Base-by-base conservation (phyloP, 2,797 vertebrate genomes). In the Sorex maritimensis region DNA sequence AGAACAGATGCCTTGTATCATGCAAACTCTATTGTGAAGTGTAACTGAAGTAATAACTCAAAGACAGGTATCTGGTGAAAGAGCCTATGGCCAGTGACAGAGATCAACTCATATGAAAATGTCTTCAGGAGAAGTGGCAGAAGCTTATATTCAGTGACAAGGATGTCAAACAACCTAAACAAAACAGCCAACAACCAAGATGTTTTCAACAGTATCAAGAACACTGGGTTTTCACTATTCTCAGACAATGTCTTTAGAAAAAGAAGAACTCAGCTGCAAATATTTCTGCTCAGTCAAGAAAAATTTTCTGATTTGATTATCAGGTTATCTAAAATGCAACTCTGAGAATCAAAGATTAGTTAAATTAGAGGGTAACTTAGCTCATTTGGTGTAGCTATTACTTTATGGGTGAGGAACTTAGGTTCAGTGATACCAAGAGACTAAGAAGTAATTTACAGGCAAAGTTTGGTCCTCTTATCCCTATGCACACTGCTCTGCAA, bases 101-200 rank as follows among this genome's bases (percentile, higher is more conserved):
- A 86, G 24, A 86, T 83, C 82, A 81, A 26, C n/a, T 81, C 92
- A 55, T 30, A 71, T 38, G 79, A 61, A 52, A 74, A 34, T 61
- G 78, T 12, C 34, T 77, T 73, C 69, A 72, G 6, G 61, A 68
- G 88, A 86, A 52, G 63, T 65, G 88, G 19, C 10, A 30, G 13
- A 77, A 38, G 65, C 55, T 93, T 88, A 86, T 73, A 78, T 44
- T 81, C 77, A 77, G 73, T 80, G 87, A 71, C 78, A 94, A 94
- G 9, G 4, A 91, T 81, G 63, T 75, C 81, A 92, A 91, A 90
- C 28, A 93, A 90, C 13, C 68, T 23, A 38, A 52, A 2, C 67
- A 68, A 92, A 81, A 44, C 77, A 84, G 86, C 24, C 65, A n/a
- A 63, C 28, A 69, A 69, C 28, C 10, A 67, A 71, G 44, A 87